Conservation (phyloP, 2,888 invertebrate species). For the Drosophila affinis region DNA sequence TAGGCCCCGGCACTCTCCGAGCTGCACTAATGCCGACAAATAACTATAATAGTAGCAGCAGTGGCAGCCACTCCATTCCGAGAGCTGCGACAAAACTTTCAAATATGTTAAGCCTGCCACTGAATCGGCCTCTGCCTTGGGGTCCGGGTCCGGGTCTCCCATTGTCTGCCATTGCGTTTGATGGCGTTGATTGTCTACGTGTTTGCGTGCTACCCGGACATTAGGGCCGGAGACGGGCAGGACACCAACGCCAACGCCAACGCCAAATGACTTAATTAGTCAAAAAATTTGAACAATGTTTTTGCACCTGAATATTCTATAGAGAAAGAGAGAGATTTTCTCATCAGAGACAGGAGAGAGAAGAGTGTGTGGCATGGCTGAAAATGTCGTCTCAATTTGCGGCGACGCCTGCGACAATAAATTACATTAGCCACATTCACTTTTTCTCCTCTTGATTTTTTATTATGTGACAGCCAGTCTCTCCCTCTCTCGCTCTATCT, state of each 20-base stretch:
- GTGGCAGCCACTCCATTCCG: conserved; percentile 24
- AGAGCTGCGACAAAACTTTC: conserved; percentile 62
- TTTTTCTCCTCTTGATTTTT: conserved; percentile 53
- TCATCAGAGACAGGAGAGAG: background rate
- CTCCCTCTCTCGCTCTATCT: no score
- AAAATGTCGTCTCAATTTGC: background rate
- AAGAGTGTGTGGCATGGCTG: background rate
- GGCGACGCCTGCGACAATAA: conserved; percentile 36
- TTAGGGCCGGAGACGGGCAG: conserved; percentile 48
- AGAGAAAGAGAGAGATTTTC: background rate
- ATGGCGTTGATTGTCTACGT: conserved; percentile 66
- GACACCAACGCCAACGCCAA: conserved; percentile 4
- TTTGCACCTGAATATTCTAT: conserved; percentile 4
- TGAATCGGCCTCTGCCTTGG: conserved; percentile 15
- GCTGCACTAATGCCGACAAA: conserved; percentile 53
- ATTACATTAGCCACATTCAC: conserved; percentile 54
- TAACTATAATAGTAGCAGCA: conserved; percentile 50
- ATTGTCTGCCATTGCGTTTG: conserved; percentile 44
- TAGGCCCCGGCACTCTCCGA: conserved; percentile 41
- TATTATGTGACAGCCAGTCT: conserved; percentile 45
- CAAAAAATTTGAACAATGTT: conserved; percentile 62
- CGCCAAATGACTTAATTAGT: conserved; percentile 67
- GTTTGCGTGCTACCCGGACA: conserved; percentile 68
- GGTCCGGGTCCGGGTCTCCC: conserved; percentile 5
- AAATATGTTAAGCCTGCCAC: conserved; percentile 63